Percentiles rank a stretch among this genome's conserved stretches.
phyloP scores from a whole-genome alignment of 2,888 invertebrate species.

The Malachius bipustulatus region DNA sequence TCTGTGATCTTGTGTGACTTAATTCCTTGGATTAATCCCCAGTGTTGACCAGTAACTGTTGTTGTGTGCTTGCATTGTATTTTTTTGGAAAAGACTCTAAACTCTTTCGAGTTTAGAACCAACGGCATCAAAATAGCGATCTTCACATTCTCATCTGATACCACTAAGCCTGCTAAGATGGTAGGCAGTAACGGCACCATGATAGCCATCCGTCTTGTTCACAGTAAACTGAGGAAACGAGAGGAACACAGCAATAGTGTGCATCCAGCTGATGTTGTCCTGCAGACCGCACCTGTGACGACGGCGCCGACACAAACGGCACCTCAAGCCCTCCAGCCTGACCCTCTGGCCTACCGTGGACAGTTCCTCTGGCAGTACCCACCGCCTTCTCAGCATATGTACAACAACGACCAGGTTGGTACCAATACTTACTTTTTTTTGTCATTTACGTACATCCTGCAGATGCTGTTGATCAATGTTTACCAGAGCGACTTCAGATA shows the following conservation, averaged over 20 bases:
- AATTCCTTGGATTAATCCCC: too few species aligned
- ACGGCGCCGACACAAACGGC: constrained; percentile 25
- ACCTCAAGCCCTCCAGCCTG: constrained; percentile 34
- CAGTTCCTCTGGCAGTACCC: constrained; percentile 76
- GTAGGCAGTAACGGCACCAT: constrained; percentile 77
- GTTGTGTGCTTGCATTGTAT: constrained; percentile 5
- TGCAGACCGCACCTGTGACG: constrained; percentile 40
- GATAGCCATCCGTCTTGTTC: constrained; percentile 82
- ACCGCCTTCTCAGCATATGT: constrained; percentile 64
- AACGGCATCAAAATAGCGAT: constrained; percentile 35
- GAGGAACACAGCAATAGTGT: constrained; percentile 65
- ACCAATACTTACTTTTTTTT: too few species aligned
- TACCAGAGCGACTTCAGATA: too few species aligned
- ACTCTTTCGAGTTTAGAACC: constrained; percentile 23
- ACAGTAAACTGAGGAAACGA: constrained; percentile 79
- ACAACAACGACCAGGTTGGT: constrained; percentile 74
- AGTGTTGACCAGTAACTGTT: constrained; percentile 7
- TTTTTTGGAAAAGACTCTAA: constrained; percentile 14
- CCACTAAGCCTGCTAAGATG: constrained; percentile 44
- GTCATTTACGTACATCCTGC: too few species aligned
- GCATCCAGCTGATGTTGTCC: constrained; percentile 53
- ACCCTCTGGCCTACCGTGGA: constrained; percentile 52
- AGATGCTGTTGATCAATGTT: too few species aligned
- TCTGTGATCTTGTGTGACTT: too few species aligned
- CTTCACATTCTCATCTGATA: constrained; percentile 31